These are phyloP conservation scores for Brachypodius melanocephalos DNA, from an alignment of 2,113 vertebrate species.

Conservation along the genomic window DNA sequence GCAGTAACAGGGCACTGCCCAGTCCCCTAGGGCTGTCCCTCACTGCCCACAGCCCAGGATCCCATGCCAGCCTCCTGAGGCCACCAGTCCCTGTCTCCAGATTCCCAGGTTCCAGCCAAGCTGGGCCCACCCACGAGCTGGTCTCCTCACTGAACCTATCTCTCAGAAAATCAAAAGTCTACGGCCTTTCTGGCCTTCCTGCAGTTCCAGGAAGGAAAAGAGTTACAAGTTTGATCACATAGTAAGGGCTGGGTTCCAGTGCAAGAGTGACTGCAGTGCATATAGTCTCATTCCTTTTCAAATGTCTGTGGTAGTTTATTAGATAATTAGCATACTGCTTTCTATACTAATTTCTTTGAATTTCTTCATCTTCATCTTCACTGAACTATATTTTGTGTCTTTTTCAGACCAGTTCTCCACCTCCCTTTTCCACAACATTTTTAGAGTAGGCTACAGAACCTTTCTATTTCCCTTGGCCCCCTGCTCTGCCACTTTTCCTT, in stretches of 20 bases:
- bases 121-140: fast-evolving
- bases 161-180: not conserved
- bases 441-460: not conserved
- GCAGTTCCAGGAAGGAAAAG: not conserved
- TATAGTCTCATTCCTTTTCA: not conserved
- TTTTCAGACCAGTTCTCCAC: not conserved
- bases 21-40: not conserved
- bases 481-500: not conserved
- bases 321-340: not conserved
- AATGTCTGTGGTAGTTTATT: fast-evolving
- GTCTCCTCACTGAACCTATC: not conserved
- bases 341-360: not conserved
- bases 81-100: not conserved
- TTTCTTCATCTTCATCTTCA: not conserved
- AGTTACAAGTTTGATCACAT: not conserved
- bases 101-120: fast-evolving
- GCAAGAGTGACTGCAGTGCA: not conserved
- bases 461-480: not conserved
- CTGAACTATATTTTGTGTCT: not conserved
- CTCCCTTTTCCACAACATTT: not conserved
- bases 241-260: not conserved
- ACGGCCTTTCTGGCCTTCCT: not conserved
- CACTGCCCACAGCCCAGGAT: not conserved
- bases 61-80: not conserved
- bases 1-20: not conserved